Base-by-base conservation (phyloP, 1,140 invertebrate species). In the Acromyrmex heyeri region DNA sequence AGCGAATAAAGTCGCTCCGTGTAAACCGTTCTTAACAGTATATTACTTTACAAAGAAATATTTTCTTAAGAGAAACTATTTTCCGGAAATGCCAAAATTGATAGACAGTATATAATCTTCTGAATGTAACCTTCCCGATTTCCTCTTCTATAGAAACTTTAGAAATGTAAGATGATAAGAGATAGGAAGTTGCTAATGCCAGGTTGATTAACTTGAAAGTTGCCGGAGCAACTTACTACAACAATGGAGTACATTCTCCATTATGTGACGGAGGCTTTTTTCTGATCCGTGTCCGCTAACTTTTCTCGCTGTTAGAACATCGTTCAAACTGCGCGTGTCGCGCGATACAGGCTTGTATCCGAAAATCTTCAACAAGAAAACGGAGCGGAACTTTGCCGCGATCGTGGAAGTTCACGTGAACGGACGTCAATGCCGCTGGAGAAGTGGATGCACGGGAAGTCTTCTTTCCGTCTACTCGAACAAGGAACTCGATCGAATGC, bases 121-220 rank as follows among this genome's bases (percentile, higher is more conserved):
- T 1, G 1, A 18, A 16, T 27, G 4, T 69, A 69, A 34, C 14
- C 4, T 7, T 24, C 21, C 3, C 8, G 16, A 69, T 62, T 38
- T 67, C 7, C 24, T 34, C 14, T 61, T 14, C 38, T 44, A 38
- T 24, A 38, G 38, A 55, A 30, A 21, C 38, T 44, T 27, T 24
- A 38, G 38, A 55, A 30, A 21, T 14, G n/a, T 61, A n/a, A 61
- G 55, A 61, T 3, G 24, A 79, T 53, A 69, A 55, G 14, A 16
- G 34, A 59, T 24, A 55, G 61, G 18, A 59, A 50, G n/a, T 14
- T 48, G 30, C 55, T 75, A 75, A 75, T 69, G 55, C n/a, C 38
- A 61, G 55, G 24, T 83, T 83, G 55, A 83, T 83, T 61, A 73
- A 62, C 38, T 57, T 24, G 34, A 75, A 83, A 55, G 48, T 73